These are phyloP conservation scores for Planococcus citri DNA, from an alignment of 1,140 invertebrate genomes.

Conservation along the genomic window DNA sequence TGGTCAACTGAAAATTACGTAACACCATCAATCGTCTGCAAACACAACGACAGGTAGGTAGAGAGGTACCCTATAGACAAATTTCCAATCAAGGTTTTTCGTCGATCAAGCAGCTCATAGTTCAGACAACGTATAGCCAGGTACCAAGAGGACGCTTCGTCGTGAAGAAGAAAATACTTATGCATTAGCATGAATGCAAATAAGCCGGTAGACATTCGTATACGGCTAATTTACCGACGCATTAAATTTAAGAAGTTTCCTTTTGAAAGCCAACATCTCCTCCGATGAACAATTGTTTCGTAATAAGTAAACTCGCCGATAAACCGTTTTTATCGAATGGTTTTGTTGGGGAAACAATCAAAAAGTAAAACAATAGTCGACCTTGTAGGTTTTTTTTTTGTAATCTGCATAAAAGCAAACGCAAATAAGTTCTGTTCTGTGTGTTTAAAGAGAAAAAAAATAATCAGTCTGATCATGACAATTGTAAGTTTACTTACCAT, in stretches of 20 bases:
- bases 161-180: too few species aligned
- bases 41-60: neutral
- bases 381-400: neutral
- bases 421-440: neutral
- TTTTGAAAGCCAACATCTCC: slow-evolving; percentile 1
- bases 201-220: neutral
- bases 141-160: too few species aligned
- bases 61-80: neutral
- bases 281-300: neutral
- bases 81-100: neutral
- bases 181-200: too few species aligned
- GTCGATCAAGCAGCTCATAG: neutral
- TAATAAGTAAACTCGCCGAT: neutral
- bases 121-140: too few species aligned
- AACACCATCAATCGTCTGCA: too few species aligned
- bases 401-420: neutral
- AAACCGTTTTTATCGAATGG: neutral
- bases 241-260: neutral
- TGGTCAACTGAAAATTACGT: too few species aligned
- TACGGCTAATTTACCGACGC: neutral
- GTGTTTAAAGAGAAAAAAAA: neutral
- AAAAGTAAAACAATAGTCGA: neutral
- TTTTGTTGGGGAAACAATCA: neutral
- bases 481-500: slow-evolving; percentile 1
- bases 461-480: slow-evolving; percentile 3